phyloP scores from a whole-genome alignment of 2,113 vertebrate species.

The Osmerus eperlanus region DNA sequence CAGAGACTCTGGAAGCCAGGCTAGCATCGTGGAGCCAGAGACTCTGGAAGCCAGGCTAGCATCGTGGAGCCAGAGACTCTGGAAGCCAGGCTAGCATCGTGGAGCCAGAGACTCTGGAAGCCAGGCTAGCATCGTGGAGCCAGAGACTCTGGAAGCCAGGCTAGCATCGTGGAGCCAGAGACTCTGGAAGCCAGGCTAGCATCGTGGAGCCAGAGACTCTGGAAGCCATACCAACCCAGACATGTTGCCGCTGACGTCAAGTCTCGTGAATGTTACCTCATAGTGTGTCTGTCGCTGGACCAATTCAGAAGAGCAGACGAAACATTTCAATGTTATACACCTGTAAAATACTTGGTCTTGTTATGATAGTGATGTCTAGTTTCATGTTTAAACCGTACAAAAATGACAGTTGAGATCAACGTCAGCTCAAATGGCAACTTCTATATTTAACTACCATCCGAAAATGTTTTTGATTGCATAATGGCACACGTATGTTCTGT shows the following conservation, averaged over 20 bases:
- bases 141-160: constrained; percentile 61
- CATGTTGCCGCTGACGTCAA: constrained; percentile 63
- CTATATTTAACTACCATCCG: constrained; percentile 20
- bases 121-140: constrained; percentile 46
- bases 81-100: background rate
- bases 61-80: too few relatives aligned
- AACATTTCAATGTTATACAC: constrained; percentile 40
- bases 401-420: constrained; percentile 17
- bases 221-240: constrained; percentile 70
- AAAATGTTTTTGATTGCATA: constrained; percentile 31
- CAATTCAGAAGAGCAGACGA: constrained; percentile 54
- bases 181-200: constrained; percentile 59
- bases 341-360: constrained; percentile 37
- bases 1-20: too few relatives aligned
- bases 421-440: constrained; percentile 33
- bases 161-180: constrained; percentile 32
- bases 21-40: too few relatives aligned
- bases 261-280: constrained; percentile 74
- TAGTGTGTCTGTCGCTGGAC: constrained; percentile 63
- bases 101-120: constrained; percentile 57
- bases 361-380: constrained; percentile 33
- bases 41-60: too few relatives aligned
- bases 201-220: constrained; percentile 45
- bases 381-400: constrained; percentile 28
- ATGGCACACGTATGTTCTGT: constrained; percentile 54